Conservation (phyloP, 2,113 vertebrate species). For the Okapia johnstoni region DNA sequence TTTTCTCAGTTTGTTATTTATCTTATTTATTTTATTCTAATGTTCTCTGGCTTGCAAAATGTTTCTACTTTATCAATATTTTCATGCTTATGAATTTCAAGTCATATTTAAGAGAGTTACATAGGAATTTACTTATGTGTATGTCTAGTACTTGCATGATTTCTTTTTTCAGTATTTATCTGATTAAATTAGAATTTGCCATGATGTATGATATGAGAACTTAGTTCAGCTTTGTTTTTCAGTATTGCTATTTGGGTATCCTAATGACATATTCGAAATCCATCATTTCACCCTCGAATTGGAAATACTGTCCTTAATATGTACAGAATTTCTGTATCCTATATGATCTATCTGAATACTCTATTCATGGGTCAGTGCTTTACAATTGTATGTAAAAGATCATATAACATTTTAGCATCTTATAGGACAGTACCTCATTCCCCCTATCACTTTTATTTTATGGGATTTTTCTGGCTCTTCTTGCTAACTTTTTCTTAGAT, state of each 20-base stretch:
- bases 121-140: neutral
- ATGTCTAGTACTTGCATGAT: neutral
- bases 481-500: neutral
- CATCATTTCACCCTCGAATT: neutral
- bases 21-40: neutral
- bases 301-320: neutral
- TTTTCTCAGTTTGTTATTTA: neutral
- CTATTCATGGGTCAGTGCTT: neutral
- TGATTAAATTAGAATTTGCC: neutral
- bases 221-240: neutral
- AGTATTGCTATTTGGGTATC: neutral
- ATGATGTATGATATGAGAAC: neutral
- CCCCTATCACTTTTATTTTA: neutral
- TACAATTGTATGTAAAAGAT: neutral
- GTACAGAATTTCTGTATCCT: neutral
- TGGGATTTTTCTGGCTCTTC: neutral
- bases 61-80: neutral
- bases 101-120: neutral
- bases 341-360: neutral
- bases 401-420: neutral
- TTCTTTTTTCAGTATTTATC: neutral
- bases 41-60: neutral
- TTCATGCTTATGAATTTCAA: neutral
- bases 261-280: neutral
- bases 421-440: neutral